These are phyloP conservation scores for Myotis daubentonii DNA, from an alignment of 2,797 vertebrate species.

Conservation along the genomic window DNA sequence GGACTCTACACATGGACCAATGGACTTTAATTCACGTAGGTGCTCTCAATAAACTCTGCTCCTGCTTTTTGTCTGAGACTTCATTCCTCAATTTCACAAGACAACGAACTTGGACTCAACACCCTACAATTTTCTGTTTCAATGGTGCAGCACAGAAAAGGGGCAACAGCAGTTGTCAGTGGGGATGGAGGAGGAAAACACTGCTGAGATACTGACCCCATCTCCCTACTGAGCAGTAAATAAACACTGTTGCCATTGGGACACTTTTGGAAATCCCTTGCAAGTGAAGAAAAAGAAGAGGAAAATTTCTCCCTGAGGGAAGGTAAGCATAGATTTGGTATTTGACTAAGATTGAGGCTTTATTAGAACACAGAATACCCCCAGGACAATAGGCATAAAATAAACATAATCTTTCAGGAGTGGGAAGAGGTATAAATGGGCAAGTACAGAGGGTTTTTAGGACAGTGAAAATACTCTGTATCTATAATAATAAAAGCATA, in stretches of 20 bases:
- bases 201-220: not conserved
- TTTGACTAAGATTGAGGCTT: not conserved
- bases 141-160: not conserved
- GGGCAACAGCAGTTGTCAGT: no score
- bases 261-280: not conserved
- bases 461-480: not conserved
- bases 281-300: not conserved
- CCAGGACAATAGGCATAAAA: not conserved
- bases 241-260: not conserved
- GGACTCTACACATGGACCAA: no score
- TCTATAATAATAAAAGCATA: no score
- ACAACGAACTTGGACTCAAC: no score
- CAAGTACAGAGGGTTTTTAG: not conserved
- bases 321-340: not conserved
- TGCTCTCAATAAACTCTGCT: no score
- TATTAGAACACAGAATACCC: not conserved
- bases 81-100: no score
- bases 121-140: no score
- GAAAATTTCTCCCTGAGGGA: fast-evolving
- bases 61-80: no score
- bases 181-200: not conserved
- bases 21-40: no score
- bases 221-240: not conserved
- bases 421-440: not conserved
- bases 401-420: not conserved